Base-by-base conservation (phyloP, 2,888 invertebrate genomes). In the Aphidius colemani region DNA sequence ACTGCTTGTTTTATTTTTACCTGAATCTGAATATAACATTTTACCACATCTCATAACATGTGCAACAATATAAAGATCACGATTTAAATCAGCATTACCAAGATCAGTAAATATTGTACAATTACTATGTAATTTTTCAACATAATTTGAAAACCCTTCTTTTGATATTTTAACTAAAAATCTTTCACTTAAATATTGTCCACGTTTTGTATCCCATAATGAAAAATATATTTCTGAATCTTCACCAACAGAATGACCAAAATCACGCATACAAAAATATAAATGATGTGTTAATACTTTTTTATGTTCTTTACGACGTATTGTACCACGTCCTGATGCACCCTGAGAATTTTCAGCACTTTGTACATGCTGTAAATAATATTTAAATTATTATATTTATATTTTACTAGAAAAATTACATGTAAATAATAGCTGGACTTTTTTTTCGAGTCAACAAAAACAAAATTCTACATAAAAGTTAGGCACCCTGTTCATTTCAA, bases 41-140 rank as follows among this genome's bases (percentile, higher is more conserved):
- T 92, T 87, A 2, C 96, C 96, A 61, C 95, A 90, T 59, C 96
- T 88, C 84, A 95, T 91, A 55, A 96, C 93, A 82, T 95, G 94
- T 68, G 94, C 94, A 44, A 96, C 91, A 70, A 97, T 85, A 85
- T 92, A 95, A 39, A 96, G 85, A 75, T 96, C 95, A 66, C 91
- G 89, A 63, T 89, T 89, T 61, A 95, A 86, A 82, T 96, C 96
- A 50, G 92, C 88, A 70, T 89, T 90, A 59, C 95, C 95, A 75
- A 94, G 85, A 71, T 86, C 90, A 18, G 94, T 94, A 81, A 96
- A 96, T 64, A 96, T 88, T 30, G 94, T 94, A 79, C 94, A 94
- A 81, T 94, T 94, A 75, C 92, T 92, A 80, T 94, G 91, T 72
- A 94, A 83, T 77, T 94, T 91, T 75, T 95, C 94, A 68, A 94